Evolutionary conservation across 1,140 invertebrate genomes (phyloP).

Genomic region (Pissodes strobi): DNA sequence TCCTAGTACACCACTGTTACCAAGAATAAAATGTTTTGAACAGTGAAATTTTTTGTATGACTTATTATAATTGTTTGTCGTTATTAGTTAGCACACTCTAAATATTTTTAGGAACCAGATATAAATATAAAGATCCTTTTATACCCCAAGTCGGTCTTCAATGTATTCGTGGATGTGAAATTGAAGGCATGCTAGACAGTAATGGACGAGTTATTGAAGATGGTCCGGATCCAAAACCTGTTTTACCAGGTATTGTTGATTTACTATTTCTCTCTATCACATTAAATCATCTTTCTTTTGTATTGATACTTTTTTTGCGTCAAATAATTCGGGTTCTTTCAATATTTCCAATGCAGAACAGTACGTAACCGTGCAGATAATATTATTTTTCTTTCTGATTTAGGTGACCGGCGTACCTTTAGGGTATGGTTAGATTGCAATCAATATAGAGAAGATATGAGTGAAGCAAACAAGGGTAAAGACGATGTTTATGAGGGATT

Average conservation of each 20-base stretch:
- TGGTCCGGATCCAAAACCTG: slow-evolving; percentile 86
- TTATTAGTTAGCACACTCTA: no score
- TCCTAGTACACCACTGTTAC: no score
- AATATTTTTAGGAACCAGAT: slow-evolving; percentile 68
- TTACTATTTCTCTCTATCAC: no score
- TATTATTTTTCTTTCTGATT: no score
- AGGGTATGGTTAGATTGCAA: slow-evolving; percentile 94
- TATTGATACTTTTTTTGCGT: no score
- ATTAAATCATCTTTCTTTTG: no score
- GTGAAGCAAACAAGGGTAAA: slow-evolving; percentile 73
- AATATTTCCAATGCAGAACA: no score
- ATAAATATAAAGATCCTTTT: slow-evolving; percentile 81
- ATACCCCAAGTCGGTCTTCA: slow-evolving; percentile 88
- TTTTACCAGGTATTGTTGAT: slow-evolving; percentile 79
- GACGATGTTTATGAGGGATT: slow-evolving; percentile 74
- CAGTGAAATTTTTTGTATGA: no score
- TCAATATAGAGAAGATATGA: slow-evolving; percentile 94
- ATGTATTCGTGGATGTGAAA: slow-evolving; percentile 95
- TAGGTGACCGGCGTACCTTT: slow-evolving; percentile 82
- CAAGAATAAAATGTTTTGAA: no score
- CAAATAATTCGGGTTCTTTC: no score
- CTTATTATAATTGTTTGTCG: no score
- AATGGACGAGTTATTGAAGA: slow-evolving; percentile 97
- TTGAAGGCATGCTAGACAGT: slow-evolving; percentile 97
- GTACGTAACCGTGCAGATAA: no score